These are phyloP conservation scores for Euproctis similis DNA, from an alignment of 2,888 invertebrate genomes.

Conservation along the genomic window DNA sequence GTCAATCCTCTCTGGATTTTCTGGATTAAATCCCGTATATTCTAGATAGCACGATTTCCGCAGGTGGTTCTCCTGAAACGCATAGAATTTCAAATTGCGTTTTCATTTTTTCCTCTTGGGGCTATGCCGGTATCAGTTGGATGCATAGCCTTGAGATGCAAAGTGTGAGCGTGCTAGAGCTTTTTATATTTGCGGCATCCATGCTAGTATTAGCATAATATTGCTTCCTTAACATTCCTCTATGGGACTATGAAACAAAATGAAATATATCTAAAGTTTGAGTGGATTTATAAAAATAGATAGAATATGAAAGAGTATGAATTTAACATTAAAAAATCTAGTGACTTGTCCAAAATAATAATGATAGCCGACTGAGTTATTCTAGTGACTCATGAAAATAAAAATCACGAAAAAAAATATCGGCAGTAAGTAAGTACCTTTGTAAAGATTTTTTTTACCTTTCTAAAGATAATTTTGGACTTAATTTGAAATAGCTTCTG, in stretches of 20 bases:
- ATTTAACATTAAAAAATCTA: no score
- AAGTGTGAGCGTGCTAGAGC: slow-evolving; percentile 65
- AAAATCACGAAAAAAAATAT: no score
- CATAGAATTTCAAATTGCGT: slow-evolving; percentile 71
- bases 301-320: no score
- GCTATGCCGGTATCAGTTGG: slow-evolving; percentile 65
- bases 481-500: no score
- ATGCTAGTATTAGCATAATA: slow-evolving; percentile 73
- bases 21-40: no score
- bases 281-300: slow-evolving; percentile 19
- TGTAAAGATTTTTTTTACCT: no score
- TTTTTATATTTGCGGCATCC: slow-evolving; percentile 72
- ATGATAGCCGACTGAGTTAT: no score
- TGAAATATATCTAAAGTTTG: slow-evolving; percentile 34
- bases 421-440: no score
- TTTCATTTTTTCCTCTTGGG: slow-evolving; percentile 69
- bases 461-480: no score
- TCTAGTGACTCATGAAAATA: no score
- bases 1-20: no score
- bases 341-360: no score
- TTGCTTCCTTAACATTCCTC: slow-evolving; percentile 73
- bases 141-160: slow-evolving; percentile 75
- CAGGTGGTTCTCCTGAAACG: slow-evolving; percentile 59
- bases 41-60: slow-evolving; percentile 41
- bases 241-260: slow-evolving; percentile 52